Conservation (phyloP, 2,888 invertebrate species). For the Apotomis betuletana region DNA sequence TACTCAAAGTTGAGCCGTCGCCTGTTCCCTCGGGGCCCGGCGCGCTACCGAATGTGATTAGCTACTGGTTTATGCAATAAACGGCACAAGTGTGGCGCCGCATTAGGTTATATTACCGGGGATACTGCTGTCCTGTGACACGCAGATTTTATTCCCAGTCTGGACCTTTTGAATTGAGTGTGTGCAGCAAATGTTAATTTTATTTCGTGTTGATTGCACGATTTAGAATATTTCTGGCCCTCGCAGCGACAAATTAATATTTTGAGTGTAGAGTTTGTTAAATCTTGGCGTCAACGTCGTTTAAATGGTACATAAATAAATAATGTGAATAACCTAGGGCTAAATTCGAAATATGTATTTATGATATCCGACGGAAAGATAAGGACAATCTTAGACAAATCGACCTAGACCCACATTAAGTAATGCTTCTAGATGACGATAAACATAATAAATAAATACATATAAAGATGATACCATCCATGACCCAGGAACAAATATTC, state of each 20-base stretch:
- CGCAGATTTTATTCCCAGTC: neutral
- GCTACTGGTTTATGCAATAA: slow-evolving; percentile 39
- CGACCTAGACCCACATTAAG: too few relatives aligned
- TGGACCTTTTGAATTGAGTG: neutral
- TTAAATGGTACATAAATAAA: too few relatives aligned
- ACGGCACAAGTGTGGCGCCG: slow-evolving; percentile 1
- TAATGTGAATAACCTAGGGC: too few relatives aligned
- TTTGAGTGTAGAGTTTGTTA: too few relatives aligned
- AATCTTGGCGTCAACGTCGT: too few relatives aligned
- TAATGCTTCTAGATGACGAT: too few relatives aligned
- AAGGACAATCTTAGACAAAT: too few relatives aligned
- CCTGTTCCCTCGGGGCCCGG: slow-evolving; percentile 17
- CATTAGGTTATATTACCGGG: neutral
- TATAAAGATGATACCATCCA: too few relatives aligned
- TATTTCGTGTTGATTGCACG: neutral
- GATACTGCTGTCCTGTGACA: neutral
- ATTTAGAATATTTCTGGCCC: neutral
- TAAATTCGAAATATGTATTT: too few relatives aligned
- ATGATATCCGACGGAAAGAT: too few relatives aligned
- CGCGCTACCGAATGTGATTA: slow-evolving; percentile 28
- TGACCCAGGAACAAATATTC: too few relatives aligned
- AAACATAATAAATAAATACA: too few relatives aligned
- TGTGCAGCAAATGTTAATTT: neutral
- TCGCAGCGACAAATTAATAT: neutral
- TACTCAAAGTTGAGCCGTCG: slow-evolving; percentile 31